These are phyloP conservation scores for Drosophila pachea DNA, from an alignment of 1,140 invertebrate genomes.

Conservation along the genomic window DNA sequence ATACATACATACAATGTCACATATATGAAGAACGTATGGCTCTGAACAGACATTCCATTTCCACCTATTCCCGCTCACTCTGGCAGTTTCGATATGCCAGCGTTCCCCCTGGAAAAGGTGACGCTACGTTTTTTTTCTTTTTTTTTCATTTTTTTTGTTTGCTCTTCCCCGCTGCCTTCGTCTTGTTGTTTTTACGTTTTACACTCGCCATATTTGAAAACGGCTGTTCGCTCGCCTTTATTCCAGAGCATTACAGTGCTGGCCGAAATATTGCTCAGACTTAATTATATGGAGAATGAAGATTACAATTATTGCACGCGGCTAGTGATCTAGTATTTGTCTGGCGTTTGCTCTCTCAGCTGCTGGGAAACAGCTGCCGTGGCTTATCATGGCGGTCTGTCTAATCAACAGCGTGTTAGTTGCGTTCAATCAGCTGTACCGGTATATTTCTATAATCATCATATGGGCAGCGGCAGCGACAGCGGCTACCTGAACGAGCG, in stretches of 20 bases:
- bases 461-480: conserved; percentile 49
- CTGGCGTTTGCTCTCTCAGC: conserved; percentile 22
- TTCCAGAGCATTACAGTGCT: conserved; percentile 43
- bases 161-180: conserved; percentile 17
- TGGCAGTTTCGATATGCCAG: conserved; percentile 44
- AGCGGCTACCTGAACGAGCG: conserved; percentile 45
- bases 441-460: conserved; percentile 65
- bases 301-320: conserved; percentile 8
- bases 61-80: conserved; percentile 49
- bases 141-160: conserved; percentile 41
- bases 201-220: conserved; percentile 67
- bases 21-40: conserved; percentile 39
- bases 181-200: conserved; percentile 43
- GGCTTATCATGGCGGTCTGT: conserved; percentile 50
- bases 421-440: conserved; percentile 72
- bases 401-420: conserved; percentile 64
- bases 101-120: conserved; percentile 65
- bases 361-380: conserved; percentile 52
- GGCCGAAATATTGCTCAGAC: conserved; percentile 39
- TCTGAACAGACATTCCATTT: conserved; percentile 56
- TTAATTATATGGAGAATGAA: background rate
- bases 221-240: conserved; percentile 61
- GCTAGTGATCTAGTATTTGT: conserved; percentile 30
- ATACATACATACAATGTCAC: conserved; percentile 20
- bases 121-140: conserved; percentile 64